phyloP scores from a whole-genome alignment of 2,888 invertebrate species.

The Pandemis cinnamomeana region DNA sequence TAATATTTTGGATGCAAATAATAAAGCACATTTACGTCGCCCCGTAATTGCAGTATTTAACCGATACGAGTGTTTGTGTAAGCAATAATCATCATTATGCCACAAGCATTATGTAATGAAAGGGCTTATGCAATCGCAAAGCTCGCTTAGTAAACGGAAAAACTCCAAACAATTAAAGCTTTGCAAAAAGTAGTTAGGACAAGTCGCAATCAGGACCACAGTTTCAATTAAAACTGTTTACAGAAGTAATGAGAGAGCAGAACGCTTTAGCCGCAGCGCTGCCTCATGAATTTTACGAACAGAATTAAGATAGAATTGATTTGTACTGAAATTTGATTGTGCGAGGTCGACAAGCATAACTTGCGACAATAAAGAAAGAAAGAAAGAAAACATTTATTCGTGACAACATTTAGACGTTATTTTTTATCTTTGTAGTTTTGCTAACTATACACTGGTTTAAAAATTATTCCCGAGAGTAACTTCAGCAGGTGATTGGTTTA shows the following conservation, averaged over 20 bases:
- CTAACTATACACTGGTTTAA: too few species aligned
- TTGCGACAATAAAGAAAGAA: background rate
- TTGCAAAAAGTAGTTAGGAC: constrained; percentile 51
- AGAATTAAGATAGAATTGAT: constrained; percentile 12
- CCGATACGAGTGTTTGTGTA: constrained; percentile 6
- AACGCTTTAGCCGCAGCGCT: constrained; percentile 45
- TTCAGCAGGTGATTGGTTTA: too few species aligned
- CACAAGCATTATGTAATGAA: constrained; percentile 48
- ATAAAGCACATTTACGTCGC: background rate
- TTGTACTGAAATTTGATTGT: constrained; percentile 4
- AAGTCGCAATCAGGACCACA: constrained; percentile 49
- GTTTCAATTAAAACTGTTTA: constrained; percentile 67
- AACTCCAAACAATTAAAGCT: constrained; percentile 56
- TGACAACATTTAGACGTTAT: too few species aligned
- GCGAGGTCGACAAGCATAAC: constrained; percentile 1
- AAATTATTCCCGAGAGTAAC: too few species aligned
- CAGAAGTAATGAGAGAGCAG: constrained; percentile 61
- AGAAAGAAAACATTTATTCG: too few species aligned
- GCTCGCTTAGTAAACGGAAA: constrained; percentile 56
- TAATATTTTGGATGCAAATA: background rate
- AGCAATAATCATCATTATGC: constrained; percentile 46
- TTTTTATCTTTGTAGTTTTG: too few species aligned
- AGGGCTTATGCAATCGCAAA: constrained; percentile 49
- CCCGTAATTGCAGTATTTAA: constrained; percentile 7
- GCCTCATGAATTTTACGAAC: constrained; percentile 19